Evolutionary conservation across 2,113 vertebrate genomes (phyloP).

Genomic region (Gavialis gangeticus): DNA sequence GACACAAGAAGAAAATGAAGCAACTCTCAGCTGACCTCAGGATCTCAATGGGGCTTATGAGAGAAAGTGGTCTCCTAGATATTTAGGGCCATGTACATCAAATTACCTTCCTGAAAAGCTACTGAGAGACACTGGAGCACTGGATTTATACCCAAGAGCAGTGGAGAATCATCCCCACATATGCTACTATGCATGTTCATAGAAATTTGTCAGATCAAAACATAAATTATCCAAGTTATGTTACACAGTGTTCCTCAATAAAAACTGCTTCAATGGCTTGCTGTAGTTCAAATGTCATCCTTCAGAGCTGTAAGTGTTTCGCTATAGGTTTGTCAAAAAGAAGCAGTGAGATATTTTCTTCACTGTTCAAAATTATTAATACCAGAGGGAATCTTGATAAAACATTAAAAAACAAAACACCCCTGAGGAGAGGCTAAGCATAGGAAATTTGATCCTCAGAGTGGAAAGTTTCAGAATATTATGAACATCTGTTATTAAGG

Average conservation of each 20-base stretch:
- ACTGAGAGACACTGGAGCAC: too few relatives aligned
- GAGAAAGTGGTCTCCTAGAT: too few relatives aligned
- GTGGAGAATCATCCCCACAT: neutral
- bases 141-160: neutral
- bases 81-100: too few relatives aligned
- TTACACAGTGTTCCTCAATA: neutral
- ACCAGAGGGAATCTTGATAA: neutral
- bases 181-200: neutral
- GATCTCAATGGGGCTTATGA: too few relatives aligned
- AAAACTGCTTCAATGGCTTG: neutral
- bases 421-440: neutral
- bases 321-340: neutral
- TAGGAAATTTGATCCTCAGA: neutral
- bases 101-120: too few relatives aligned
- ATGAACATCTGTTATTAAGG: neutral
- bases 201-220: neutral
- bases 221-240: accelerated
- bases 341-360: neutral
- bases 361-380: neutral
- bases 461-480: constrained; percentile 13
- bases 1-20: too few relatives aligned
- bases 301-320: neutral
- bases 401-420: neutral
- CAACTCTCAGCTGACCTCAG: too few relatives aligned
- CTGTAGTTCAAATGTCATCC: neutral